Evolutionary conservation across 2,797 vertebrate genomes (phyloP).

Genomic region (Gambusia yucatana): DNA sequence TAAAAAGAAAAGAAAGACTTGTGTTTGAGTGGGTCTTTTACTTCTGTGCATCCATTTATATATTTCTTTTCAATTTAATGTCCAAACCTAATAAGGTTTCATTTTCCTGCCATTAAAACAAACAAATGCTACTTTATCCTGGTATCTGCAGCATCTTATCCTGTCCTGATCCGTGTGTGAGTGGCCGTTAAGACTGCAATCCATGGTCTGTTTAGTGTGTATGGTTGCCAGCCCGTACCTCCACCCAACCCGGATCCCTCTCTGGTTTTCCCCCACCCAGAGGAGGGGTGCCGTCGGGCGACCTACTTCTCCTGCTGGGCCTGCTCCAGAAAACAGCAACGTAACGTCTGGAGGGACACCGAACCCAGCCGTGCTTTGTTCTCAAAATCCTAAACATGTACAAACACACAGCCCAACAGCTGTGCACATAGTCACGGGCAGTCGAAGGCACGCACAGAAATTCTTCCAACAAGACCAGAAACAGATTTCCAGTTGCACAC

Average conservation of each 20-base stretch:
- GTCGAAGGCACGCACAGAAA: conserved; percentile 21
- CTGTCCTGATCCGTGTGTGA: conserved; percentile 34
- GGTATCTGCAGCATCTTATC: conserved; percentile 32
- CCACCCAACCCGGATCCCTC: conserved; percentile 45
- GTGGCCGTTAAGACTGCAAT: conserved; percentile 29
- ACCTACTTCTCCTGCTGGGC: conserved; percentile 79
- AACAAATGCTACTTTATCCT: conserved; percentile 10
- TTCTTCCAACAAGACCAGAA: conserved; percentile 14
- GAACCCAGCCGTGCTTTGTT: conserved; percentile 70
- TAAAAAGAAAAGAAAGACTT: no score
- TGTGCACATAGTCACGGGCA: conserved; percentile 14
- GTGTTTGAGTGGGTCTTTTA: neutral
- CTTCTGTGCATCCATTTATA: neutral
- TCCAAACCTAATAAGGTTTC: neutral
- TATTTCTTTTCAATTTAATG: neutral
- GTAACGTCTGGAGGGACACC: conserved; percentile 79
- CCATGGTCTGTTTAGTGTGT: conserved; percentile 49
- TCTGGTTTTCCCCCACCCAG: conserved; percentile 41
- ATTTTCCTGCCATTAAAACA: neutral
- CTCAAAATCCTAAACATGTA: conserved; percentile 48
- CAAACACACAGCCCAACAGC: conserved; percentile 40
- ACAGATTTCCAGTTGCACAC: conserved; percentile 33
- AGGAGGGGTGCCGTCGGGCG: conserved; percentile 60
- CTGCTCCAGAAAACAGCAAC: conserved; percentile 71
- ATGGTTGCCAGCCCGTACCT: conserved; percentile 57